Evolutionary conservation across 2,113 vertebrate genomes (phyloP).

Genomic region (Puntigrus tetrazona): DNA sequence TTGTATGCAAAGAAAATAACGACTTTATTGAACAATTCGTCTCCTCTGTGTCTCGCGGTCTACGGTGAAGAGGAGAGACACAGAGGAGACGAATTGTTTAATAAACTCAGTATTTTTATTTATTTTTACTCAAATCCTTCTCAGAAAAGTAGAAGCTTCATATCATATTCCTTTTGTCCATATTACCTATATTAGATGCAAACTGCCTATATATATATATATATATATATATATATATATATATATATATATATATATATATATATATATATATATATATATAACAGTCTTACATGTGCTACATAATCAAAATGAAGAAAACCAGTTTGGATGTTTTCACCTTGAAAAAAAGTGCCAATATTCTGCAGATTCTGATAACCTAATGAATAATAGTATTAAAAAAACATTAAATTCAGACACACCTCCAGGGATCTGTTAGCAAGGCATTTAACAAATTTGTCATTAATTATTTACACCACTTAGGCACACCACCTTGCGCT

Average conservation of each 20-base stretch:
- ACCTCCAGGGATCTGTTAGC: background rate
- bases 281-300: too few species aligned
- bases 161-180: too few species aligned
- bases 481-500: background rate
- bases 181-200: background rate
- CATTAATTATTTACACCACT: slow-evolving; percentile 15
- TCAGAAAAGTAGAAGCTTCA: background rate
- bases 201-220: background rate
- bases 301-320: background rate
- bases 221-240: background rate
- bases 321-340: background rate
- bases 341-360: background rate
- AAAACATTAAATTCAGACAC: background rate
- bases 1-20: too few species aligned
- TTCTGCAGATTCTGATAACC: background rate
- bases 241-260: background rate
- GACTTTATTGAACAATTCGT: too few species aligned
- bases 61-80: too few species aligned
- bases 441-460: background rate
- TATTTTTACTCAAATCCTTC: too few species aligned
- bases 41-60: too few species aligned
- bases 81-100: too few species aligned
- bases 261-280: background rate
- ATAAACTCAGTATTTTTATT: too few species aligned
- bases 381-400: background rate